These are phyloP conservation scores for Drosophila kikkawai DNA, from an alignment of 1,140 invertebrate genomes.

Conservation along the genomic window DNA sequence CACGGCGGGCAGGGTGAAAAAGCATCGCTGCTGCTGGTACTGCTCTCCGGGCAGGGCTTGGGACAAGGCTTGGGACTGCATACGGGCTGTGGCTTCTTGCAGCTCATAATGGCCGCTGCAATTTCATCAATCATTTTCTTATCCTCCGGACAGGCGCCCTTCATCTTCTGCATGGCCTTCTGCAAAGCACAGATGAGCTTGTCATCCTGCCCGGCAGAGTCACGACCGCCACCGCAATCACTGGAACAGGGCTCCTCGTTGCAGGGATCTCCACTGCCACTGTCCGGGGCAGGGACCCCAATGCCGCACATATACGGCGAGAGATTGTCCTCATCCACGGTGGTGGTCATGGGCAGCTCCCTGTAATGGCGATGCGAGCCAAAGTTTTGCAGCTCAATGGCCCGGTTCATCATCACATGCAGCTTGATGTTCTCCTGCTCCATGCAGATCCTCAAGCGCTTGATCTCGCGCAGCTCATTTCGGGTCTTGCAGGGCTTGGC, in stretches of 20 bases:
- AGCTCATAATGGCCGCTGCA: conserved; percentile 62
- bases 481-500: conserved; percentile 66
- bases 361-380: conserved; percentile 71
- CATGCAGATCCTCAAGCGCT: conserved; percentile 73
- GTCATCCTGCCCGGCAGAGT: conserved; percentile 54
- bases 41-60: conserved; percentile 31
- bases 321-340: conserved; percentile 76
- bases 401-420: conserved; percentile 70
- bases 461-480: conserved; percentile 71
- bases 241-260: conserved; percentile 49
- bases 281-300: conserved; percentile 18
- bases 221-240: conserved; percentile 21
- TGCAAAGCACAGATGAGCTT: conserved; percentile 59
- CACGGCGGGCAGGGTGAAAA: conserved; percentile 3
- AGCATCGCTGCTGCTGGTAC: conserved; percentile 14
- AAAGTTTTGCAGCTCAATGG: conserved; percentile 74
- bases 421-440: conserved; percentile 81
- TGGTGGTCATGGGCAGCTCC: conserved; percentile 68
- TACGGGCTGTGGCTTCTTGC: conserved; percentile 28
- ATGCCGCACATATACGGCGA: conserved; percentile 64
- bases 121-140: conserved; percentile 77
- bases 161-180: conserved; percentile 78
- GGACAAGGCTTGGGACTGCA: conserved; percentile 47
- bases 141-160: conserved; percentile 76
- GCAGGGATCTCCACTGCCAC: conserved; percentile 26